Conservation (phyloP, 2,797 vertebrate genomes). For the Pantherophis vulpinus region DNA sequence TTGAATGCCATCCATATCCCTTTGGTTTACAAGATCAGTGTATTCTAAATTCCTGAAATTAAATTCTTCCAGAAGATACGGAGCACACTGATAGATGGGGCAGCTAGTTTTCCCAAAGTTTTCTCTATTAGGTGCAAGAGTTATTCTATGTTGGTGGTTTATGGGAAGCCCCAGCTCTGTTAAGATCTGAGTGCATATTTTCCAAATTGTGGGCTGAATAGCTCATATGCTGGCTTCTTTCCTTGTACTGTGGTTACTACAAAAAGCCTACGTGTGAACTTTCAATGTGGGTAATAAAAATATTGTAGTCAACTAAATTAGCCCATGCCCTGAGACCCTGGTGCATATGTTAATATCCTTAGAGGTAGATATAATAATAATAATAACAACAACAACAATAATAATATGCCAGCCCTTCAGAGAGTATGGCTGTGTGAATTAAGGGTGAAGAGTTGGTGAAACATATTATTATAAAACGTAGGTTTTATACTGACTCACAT, state of each 20-base stretch:
- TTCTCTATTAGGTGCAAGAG: slow-evolving; percentile 64
- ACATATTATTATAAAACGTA: background rate
- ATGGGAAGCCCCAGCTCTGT: background rate
- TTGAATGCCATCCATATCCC: slow-evolving; percentile 72
- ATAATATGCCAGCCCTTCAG: background rate
- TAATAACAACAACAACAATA: too few relatives aligned
- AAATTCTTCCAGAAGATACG: slow-evolving; percentile 73
- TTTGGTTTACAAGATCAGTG: slow-evolving; percentile 75
- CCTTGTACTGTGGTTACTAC: slow-evolving; percentile 1
- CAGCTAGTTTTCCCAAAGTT: slow-evolving; percentile 80
- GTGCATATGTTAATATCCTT: background rate
- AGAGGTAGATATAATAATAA: background rate
- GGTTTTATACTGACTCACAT: background rate
- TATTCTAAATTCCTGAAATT: slow-evolving; percentile 75
- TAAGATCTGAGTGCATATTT: background rate
- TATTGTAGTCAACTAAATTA: background rate
- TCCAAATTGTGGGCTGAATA: background rate
- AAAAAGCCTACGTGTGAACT: background rate
- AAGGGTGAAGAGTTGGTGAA: background rate
- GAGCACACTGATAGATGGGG: slow-evolving; percentile 71
- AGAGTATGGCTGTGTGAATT: background rate
- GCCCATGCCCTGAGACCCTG: background rate
- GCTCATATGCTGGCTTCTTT: background rate
- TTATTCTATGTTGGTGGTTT: background rate
- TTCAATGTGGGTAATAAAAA: background rate